Evolutionary conservation across 2,113 vertebrate species (phyloP), one percentile per base, ranked within the genome.

Genomic region (Takifugu bimaculatus): DNA sequence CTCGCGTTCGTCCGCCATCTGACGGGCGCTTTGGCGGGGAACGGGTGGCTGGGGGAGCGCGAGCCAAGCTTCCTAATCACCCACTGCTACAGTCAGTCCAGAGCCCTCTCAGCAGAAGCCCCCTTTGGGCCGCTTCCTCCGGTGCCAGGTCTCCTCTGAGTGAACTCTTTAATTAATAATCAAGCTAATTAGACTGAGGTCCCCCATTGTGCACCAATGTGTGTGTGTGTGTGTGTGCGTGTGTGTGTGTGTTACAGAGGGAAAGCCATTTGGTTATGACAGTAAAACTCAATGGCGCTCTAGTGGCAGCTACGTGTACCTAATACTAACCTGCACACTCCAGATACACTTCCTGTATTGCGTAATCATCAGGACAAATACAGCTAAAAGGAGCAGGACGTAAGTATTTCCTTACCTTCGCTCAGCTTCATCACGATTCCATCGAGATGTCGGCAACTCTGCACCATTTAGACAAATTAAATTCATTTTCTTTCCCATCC

Each of bases 141-240:
- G 60, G 60, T 68, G 13, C 76, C 72, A 64, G 66, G 69, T 87
- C 79, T 86, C 83, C 80, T 78, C 73, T 81, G 76, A 84, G 84
- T 68, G 71, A 74, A 78, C 75, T 51, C 75, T 83, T 88, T 88
- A 90, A 90, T 87, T 90, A 90, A 88, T 90, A 90, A 87, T 88
- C 85, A 83, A 79, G 85, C 79, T 88, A 86, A 88, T 88, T 88
- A 83, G 85, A 86, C 85, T 74, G 77, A 68, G 81, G 65, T 71
- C 71, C 84, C 84, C 80, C 58, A 70, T 70, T 70, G 88, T 85
- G 82, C 64, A 32, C 49, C 5, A 25, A 50, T 65, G 49, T 44
- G 44, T 49, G 45, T 52, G 63, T 60, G 67, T 50, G 47, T 15
- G 49, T 11, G 35, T 14, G 43, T 14, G 43, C 6, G 48, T n/a